Evolutionary conservation across 2,797 vertebrate species (phyloP).

Genomic region (Coccyzus lansbergi): DNA sequence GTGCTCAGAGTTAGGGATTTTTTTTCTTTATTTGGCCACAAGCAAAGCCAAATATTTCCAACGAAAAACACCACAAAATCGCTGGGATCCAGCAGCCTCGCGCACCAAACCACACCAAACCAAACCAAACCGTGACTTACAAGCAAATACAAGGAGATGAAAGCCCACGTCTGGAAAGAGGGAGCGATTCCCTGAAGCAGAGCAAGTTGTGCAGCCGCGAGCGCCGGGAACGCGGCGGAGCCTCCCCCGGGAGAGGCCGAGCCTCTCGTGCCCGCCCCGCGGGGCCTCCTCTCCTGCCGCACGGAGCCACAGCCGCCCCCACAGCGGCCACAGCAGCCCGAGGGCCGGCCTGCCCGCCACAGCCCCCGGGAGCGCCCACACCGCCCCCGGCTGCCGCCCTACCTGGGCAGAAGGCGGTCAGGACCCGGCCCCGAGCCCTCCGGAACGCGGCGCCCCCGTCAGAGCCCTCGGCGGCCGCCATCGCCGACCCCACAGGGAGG

Average conservation of each 20-base stretch:
- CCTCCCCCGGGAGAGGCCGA: background rate
- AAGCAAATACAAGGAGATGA: background rate
- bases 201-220: background rate
- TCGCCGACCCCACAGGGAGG: too few relatives aligned
- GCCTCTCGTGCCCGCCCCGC: too few relatives aligned
- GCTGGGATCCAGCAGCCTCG: background rate
- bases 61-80: background rate
- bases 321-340: too few relatives aligned
- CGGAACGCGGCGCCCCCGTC: too few relatives aligned
- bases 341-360: too few relatives aligned
- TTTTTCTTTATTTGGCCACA: constrained; percentile 55
- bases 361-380: too few relatives aligned
- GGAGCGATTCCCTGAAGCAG: background rate
- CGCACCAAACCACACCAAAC: background rate
- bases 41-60: constrained; percentile 51
- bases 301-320: too few relatives aligned
- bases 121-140: background rate
- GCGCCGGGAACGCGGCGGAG: background rate
- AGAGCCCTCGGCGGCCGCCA: too few relatives aligned
- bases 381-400: too few relatives aligned
- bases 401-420: too few relatives aligned
- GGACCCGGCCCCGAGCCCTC: too few relatives aligned
- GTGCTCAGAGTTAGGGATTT: constrained; percentile 3
- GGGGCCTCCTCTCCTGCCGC: too few relatives aligned
- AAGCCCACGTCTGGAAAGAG: accelerated